Conservation (phyloP, 2,113 vertebrate genomes). For the Bothrops jararaca region DNA sequence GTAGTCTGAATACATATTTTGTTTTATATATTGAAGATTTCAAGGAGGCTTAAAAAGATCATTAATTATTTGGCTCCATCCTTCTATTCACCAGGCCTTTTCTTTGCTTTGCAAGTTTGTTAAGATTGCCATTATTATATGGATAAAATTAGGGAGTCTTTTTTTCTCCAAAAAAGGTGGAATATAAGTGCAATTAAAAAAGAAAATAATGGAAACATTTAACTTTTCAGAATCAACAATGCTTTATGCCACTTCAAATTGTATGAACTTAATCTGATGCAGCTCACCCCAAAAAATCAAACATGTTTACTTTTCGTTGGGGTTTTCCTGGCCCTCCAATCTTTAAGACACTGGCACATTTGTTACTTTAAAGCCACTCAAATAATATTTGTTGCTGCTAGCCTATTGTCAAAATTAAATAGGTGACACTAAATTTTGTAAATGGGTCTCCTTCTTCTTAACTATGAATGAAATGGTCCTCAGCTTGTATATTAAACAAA, state of each 20-base stretch:
- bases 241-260: background rate
- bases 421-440: background rate
- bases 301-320: background rate
- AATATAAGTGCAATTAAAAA: background rate
- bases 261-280: background rate
- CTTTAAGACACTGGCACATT: background rate
- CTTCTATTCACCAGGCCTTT: background rate
- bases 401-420: conserved; percentile 4
- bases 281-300: background rate
- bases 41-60: background rate
- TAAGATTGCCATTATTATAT: background rate
- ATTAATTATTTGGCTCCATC: background rate
- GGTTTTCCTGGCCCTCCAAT: background rate
- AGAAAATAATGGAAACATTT: background rate
- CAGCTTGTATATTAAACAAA: background rate
- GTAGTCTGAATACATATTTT: background rate
- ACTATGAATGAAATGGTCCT: background rate
- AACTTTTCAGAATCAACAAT: background rate
- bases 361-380: background rate
- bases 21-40: background rate
- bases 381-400: background rate
- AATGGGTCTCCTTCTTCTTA: conserved; percentile 8
- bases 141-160: background rate
- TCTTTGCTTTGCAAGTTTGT: background rate
- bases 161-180: background rate